Conservation (phyloP, 2,113 vertebrate genomes). For the Suncus etruscus region DNA sequence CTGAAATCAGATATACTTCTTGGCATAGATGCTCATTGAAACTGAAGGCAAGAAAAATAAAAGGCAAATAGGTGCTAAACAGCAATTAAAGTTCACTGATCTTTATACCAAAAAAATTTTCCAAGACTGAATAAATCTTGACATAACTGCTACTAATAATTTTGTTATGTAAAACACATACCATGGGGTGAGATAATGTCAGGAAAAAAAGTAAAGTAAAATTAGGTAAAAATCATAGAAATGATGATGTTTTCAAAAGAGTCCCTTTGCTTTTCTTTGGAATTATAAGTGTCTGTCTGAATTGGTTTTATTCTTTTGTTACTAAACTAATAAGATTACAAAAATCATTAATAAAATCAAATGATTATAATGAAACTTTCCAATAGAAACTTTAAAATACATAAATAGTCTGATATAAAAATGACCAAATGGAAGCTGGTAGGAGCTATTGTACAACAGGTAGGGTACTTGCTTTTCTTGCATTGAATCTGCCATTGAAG, state of each 20-base stretch:
- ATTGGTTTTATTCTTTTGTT: background rate
- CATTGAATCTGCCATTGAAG: too few species aligned
- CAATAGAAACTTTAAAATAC: slow-evolving; percentile 9
- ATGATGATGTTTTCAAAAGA: background rate
- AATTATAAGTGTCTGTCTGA: background rate
- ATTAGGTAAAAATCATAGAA: background rate
- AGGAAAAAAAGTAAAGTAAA: background rate
- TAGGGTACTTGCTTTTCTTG: too few species aligned
- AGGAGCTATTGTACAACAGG: too few species aligned
- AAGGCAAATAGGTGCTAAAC: background rate
- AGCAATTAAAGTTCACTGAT: background rate
- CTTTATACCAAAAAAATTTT: background rate
- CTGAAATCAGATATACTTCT: slow-evolving; percentile 57
- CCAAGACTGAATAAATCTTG: background rate
- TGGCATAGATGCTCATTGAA: slow-evolving; percentile 26
- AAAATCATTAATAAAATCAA: background rate
- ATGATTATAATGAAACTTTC: slow-evolving; percentile 10
- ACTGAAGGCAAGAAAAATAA: slow-evolving; percentile 41
- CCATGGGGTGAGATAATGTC: background rate
- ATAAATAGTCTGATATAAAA: background rate
- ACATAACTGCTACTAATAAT: background rate
- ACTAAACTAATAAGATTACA: background rate
- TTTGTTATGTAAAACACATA: background rate
- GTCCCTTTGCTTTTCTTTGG: background rate
- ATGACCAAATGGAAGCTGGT: background rate